Conservation (phyloP, 2,888 invertebrate genomes). For the Zelleria hepariella region DNA sequence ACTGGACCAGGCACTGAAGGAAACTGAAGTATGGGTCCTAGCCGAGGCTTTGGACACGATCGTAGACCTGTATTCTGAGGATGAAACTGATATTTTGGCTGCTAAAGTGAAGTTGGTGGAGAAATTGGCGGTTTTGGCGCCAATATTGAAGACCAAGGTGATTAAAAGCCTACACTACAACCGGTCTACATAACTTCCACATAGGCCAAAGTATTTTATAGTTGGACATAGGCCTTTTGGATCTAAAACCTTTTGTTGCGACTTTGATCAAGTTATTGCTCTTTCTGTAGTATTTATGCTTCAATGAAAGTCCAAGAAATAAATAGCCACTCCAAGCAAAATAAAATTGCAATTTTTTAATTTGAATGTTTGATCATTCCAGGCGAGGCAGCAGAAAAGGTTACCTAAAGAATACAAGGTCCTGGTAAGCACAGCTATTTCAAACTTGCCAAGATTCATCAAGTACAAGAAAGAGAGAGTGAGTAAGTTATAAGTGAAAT, state of each 20-base stretch:
- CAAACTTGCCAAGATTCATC: constrained; percentile 80
- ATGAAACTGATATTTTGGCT: constrained; percentile 78
- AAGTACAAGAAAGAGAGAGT: constrained; percentile 74
- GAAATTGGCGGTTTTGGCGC: constrained; percentile 71
- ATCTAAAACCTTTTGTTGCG: too few species aligned
- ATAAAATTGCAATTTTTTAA: neutral
- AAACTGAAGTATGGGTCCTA: constrained; percentile 78
- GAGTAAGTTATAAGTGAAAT: constrained; percentile 31
- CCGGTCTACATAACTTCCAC: too few species aligned
- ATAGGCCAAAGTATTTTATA: too few species aligned
- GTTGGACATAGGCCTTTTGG: too few species aligned
- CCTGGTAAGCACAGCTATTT: constrained; percentile 78
- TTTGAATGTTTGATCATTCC: constrained; percentile 21
- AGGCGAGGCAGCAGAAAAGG: constrained; percentile 77
- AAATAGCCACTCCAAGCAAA: too few species aligned
- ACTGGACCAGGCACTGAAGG: constrained; percentile 72
- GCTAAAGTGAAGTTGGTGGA: constrained; percentile 75
- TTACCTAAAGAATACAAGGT: constrained; percentile 77
- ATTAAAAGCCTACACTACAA: too few species aligned
- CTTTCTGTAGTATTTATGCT: too few species aligned
- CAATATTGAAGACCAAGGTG: constrained; percentile 78
- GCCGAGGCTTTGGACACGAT: constrained; percentile 82
- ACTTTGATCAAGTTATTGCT: too few species aligned
- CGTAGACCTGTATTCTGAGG: constrained; percentile 84
- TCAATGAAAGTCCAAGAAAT: too few species aligned